Evolutionary conservation across 2,797 vertebrate genomes (phyloP).

Genomic region (Echeneis naucrates): DNA sequence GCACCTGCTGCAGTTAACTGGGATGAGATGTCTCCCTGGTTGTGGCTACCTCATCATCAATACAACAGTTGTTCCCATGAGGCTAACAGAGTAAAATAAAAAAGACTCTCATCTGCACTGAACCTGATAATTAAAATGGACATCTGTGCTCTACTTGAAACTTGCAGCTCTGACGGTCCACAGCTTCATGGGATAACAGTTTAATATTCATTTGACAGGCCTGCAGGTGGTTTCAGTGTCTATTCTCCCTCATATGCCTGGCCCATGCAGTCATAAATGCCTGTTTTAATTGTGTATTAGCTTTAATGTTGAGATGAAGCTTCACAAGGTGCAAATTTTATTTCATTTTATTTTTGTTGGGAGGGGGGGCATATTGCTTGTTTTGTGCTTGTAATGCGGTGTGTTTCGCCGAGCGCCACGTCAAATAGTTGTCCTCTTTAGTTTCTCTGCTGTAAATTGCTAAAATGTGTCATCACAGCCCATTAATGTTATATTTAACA

Average conservation of each 20-base stretch:
- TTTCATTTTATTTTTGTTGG: too few relatives aligned
- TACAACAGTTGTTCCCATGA: background rate
- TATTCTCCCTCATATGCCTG: background rate
- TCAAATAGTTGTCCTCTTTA: slow-evolving; percentile 2
- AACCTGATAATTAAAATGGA: slow-evolving; percentile 8
- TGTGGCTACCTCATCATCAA: background rate
- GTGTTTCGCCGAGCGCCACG: background rate
- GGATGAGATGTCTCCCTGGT: background rate
- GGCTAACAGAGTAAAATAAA: background rate
- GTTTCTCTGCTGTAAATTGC: background rate
- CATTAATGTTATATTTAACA: background rate
- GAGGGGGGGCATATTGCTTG: background rate
- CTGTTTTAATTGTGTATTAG: background rate
- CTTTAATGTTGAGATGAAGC: too few relatives aligned
- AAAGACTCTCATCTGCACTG: background rate
- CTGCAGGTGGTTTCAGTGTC: background rate
- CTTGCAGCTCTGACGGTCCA: background rate
- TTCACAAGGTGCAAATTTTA: too few relatives aligned
- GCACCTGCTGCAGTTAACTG: background rate
- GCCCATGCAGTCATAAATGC: background rate
- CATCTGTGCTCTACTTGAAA: background rate
- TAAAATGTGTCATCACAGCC: background rate
- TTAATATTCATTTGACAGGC: background rate
- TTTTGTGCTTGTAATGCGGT: background rate
- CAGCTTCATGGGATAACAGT: background rate